Conservation (phyloP, 2,113 vertebrate species). For the Vulpes vulpes region DNA sequence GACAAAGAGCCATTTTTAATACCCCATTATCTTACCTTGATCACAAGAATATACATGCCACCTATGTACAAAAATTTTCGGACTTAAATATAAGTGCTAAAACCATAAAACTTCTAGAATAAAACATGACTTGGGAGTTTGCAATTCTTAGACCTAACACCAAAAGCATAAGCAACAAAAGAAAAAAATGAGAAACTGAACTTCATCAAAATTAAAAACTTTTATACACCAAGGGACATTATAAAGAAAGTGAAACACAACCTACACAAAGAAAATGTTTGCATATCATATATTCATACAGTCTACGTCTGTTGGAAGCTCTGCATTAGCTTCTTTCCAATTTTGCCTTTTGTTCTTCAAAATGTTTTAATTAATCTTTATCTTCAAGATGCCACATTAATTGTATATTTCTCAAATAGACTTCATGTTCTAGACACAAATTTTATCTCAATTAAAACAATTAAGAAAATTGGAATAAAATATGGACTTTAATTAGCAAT, state of each 20-base stretch:
- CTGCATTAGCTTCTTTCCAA: slow-evolving; percentile 83
- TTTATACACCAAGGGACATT: neutral
- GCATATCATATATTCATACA: slow-evolving; percentile 72
- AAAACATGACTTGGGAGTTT: neutral
- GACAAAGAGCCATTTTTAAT: neutral
- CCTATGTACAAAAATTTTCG: neutral
- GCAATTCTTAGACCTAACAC: neutral
- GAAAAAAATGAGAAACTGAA: neutral
- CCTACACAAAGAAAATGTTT: neutral
- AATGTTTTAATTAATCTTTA: slow-evolving; percentile 76
- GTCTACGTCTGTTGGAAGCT: slow-evolving; percentile 84
- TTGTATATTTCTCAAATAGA: slow-evolving; percentile 81
- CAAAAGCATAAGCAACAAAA: neutral
- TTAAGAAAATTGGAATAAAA: neutral
- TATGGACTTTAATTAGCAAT: neutral
- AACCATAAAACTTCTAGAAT: neutral
- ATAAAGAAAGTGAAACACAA: neutral
- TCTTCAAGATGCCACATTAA: neutral
- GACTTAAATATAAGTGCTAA: neutral
- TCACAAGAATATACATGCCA: neutral
- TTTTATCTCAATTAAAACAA: neutral
- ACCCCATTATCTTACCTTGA: neutral
- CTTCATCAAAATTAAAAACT: neutral
- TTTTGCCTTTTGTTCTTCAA: slow-evolving; percentile 79
- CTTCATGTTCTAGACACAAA: slow-evolving; percentile 86